phyloP scores from a whole-genome alignment of 2,113 vertebrate species.

The Ciconia stormi region DNA sequence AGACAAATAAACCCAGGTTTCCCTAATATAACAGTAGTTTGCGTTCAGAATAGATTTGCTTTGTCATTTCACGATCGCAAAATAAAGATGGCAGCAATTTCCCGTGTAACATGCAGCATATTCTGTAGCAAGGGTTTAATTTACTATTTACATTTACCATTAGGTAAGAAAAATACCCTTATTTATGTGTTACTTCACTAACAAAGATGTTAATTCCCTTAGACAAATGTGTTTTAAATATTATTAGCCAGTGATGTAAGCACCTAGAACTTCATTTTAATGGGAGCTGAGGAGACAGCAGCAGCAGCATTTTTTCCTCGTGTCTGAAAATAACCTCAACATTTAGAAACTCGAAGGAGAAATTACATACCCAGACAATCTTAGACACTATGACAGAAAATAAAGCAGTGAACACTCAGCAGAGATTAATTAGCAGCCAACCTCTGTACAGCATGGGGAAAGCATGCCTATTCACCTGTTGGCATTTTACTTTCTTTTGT shows the following conservation, averaged over 20 bases:
- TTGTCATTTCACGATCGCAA: not conserved
- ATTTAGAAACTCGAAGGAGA: not conserved
- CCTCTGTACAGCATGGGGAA: not conserved
- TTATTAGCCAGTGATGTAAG: not conserved
- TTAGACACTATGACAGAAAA: not conserved
- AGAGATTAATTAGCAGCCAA: conserved; percentile 28
- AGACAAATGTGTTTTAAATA: not conserved
- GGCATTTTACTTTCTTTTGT: not conserved
- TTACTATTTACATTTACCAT: not conserved
- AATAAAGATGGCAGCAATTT: not conserved
- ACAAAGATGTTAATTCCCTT: not conserved
- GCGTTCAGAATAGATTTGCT: not conserved
- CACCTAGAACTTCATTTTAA: not conserved
- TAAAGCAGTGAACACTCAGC: not conserved
- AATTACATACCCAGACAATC: conserved; percentile 1
- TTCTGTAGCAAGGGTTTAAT: not conserved
- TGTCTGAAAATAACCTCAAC: conserved; percentile 22
- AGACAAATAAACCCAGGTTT: not conserved
- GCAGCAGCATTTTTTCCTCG: not conserved
- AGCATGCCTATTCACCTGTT: not conserved
- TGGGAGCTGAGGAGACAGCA: not conserved
- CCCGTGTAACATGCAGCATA: not conserved
- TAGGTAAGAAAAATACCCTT: not conserved
- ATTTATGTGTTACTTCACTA: not conserved
- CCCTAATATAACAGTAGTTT: not conserved